Conservation (phyloP, 1,140 invertebrate genomes). For the Nephila pilipes region DNA sequence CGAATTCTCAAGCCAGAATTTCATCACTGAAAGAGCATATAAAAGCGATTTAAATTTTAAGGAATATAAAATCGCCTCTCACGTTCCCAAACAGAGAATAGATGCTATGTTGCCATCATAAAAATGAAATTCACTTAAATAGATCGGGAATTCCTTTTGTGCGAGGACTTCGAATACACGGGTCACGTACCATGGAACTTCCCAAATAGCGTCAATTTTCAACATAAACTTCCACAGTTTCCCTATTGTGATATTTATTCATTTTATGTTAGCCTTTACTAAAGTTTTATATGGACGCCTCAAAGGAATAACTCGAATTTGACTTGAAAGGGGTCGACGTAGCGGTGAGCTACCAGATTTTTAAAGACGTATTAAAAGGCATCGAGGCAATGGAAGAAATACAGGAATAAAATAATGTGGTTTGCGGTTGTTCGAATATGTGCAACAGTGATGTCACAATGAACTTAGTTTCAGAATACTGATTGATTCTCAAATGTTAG, state of each 20-base stretch:
- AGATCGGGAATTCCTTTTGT: conserved; percentile 38
- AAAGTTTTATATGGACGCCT: neutral
- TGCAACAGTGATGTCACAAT: too few relatives aligned
- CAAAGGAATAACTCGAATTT: neutral
- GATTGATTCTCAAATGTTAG: too few relatives aligned
- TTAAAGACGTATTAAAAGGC: neutral
- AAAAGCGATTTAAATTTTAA: conserved; percentile 43
- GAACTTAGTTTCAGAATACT: too few relatives aligned
- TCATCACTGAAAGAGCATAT: neutral
- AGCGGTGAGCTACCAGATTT: neutral
- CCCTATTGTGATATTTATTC: conserved; percentile 34
- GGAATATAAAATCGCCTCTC: conserved; percentile 43
- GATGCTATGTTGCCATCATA: conserved; percentile 21
- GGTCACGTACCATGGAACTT: conserved; percentile 33
- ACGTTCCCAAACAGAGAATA: conserved; percentile 22
- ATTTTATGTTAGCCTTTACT: neutral
- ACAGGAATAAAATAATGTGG: too few relatives aligned
- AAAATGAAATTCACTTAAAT: conserved; percentile 63
- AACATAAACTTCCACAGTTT: conserved; percentile 30
- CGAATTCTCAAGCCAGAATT: conserved; percentile 19
- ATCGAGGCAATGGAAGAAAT: too few relatives aligned
- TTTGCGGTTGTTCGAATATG: too few relatives aligned
- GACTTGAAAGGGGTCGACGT: neutral
- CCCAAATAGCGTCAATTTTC: conserved; percentile 41
- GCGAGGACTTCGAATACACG: neutral